A percentile compares a stretch with the other conserved stretches of the same genome.
These are phyloP conservation scores for Cyanoderma ruficeps DNA, from an alignment of 2,113 vertebrate genomes.

Conservation along the genomic window DNA sequence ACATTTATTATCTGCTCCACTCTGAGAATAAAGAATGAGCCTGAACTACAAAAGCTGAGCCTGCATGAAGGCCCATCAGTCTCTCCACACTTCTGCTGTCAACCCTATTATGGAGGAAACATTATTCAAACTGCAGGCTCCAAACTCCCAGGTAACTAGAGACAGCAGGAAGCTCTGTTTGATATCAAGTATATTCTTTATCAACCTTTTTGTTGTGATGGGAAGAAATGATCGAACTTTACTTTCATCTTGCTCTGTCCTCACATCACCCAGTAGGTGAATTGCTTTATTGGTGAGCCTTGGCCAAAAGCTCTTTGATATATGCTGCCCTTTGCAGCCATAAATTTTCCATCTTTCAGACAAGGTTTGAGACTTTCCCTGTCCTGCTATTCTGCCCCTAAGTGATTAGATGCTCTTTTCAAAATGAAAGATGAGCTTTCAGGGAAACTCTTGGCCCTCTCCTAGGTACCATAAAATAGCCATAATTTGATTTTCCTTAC, in stretches of 20 bases:
- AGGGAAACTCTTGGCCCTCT: constrained; percentile 56
- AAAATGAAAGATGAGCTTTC: constrained; percentile 66
- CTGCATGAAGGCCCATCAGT: constrained; percentile 90
- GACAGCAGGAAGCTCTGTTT: constrained; percentile 83
- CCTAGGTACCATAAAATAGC: constrained; percentile 49
- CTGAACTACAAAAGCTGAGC: constrained; percentile 74
- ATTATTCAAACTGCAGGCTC: constrained; percentile 87
- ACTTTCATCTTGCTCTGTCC: constrained; percentile 82
- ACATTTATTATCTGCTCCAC: constrained; percentile 75
- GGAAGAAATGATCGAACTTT: constrained; percentile 82
- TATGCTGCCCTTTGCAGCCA: constrained; percentile 65
- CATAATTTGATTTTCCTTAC: constrained; percentile 18
- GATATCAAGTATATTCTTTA: constrained; percentile 82
- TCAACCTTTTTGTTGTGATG: constrained; percentile 83
- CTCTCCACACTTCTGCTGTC: constrained; percentile 99
- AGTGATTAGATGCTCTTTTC: constrained; percentile 53
- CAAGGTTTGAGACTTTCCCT: constrained; percentile 66
- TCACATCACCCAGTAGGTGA: constrained; percentile 82
- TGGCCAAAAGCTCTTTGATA: constrained; percentile 76
- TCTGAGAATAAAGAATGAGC: constrained; percentile 78
- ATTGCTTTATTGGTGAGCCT: constrained; percentile 73
- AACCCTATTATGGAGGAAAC: constrained; percentile 84
- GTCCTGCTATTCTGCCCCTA: constrained; percentile 50
- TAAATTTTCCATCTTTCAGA: constrained; percentile 79
- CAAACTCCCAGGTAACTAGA: constrained; percentile 94